Evolutionary conservation across 1,140 invertebrate genomes (phyloP).

Genomic region (Sitobion miscanthi): DNA sequence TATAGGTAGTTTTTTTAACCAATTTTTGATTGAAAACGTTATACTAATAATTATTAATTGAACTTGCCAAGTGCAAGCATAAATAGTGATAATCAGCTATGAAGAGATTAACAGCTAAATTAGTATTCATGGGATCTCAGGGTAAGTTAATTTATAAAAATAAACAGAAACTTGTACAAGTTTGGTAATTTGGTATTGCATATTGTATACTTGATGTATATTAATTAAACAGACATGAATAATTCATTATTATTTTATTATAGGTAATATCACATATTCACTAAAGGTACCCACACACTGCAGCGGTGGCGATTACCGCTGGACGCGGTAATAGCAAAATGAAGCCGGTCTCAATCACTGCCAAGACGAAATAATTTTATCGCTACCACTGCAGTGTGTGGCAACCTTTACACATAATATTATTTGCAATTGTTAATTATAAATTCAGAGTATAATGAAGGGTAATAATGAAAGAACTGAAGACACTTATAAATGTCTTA

Average conservation of each 20-base stretch:
- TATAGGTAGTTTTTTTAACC: neutral
- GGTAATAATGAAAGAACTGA: neutral
- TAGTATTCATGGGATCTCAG: constrained; percentile 53
- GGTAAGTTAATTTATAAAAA: constrained; percentile 59
- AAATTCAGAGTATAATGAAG: neutral
- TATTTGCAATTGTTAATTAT: neutral
- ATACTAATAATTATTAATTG: neutral
- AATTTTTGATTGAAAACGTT: neutral
- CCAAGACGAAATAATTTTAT: too few relatives aligned
- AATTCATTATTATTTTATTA: neutral
- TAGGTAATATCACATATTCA: neutral
- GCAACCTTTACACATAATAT: neutral
- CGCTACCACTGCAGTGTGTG: too few relatives aligned
- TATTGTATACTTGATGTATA: neutral
- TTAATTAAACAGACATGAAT: neutral
- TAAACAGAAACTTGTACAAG: neutral
- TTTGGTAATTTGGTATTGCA: neutral
- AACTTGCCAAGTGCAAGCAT: neutral
- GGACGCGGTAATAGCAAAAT: too few relatives aligned
- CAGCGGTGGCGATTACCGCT: too few relatives aligned
- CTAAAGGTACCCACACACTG: too few relatives aligned
- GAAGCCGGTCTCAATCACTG: too few relatives aligned
- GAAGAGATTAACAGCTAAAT: constrained; percentile 63
- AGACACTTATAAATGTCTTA: neutral
- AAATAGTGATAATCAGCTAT: constrained; percentile 63